Conservation (phyloP, 2,113 vertebrate genomes). For the Brachirus orientalis region DNA sequence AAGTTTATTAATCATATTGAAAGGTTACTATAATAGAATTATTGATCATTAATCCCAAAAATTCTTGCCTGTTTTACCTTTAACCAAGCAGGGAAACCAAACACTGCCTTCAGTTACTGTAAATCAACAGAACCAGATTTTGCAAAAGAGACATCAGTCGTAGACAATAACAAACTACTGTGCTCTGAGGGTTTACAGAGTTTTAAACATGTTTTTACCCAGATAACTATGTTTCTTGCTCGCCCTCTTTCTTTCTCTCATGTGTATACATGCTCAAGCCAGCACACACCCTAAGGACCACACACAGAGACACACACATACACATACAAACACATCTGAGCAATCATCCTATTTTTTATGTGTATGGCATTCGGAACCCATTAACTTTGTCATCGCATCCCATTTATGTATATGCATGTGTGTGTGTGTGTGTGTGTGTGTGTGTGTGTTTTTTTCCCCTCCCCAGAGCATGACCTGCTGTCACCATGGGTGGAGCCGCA, state of each 20-base stretch:
- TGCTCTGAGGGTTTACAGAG: conserved; percentile 8
- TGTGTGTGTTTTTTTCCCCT: conserved; percentile 20
- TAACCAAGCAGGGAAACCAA: conserved; percentile 44
- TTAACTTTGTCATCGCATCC: conserved; percentile 52
- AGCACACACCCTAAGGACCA: neutral
- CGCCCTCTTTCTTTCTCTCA: neutral
- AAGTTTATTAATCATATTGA: too few relatives aligned
- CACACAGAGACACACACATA: conserved; percentile 13
- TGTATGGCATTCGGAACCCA: conserved; percentile 38
- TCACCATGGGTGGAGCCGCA: conserved; percentile 31
- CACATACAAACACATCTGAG: neutral
- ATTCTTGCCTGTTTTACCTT: neutral
- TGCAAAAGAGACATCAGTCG: conserved; percentile 31
- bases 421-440: conserved; percentile 42
- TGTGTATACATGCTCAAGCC: conserved; percentile 9
- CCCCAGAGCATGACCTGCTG: conserved; percentile 10
- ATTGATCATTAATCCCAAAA: too few relatives aligned
- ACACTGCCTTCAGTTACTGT: conserved; percentile 35
- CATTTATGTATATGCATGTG: conserved; percentile 35
- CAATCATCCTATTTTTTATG: neutral
- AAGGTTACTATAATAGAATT: too few relatives aligned
- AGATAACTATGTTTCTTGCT: too few relatives aligned
- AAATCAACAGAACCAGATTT: conserved; percentile 52
- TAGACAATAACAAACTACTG: conserved; percentile 44
- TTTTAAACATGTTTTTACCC: conserved; percentile 9